Conservation (phyloP, 2,797 vertebrate genomes). For the Rhabdomys pumilio region DNA sequence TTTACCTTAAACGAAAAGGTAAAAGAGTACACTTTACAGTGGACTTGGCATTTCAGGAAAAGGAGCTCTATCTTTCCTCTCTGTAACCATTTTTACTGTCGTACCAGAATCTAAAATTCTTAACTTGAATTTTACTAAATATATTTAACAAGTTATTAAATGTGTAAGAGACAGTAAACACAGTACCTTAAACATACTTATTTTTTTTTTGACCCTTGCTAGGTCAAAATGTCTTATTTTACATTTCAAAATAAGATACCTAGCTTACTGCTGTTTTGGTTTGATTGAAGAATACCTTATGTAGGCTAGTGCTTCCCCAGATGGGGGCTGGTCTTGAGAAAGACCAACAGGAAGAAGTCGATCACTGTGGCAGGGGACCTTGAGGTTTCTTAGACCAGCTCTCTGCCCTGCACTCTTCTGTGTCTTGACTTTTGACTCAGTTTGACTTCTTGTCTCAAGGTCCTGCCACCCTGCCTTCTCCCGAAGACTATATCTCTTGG, state of each 20-base stretch:
- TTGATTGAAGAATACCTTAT: too few species aligned
- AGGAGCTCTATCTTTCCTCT: neutral
- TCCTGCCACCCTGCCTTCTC: neutral
- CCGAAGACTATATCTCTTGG: too few species aligned
- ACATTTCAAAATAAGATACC: neutral
- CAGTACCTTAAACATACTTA: neutral
- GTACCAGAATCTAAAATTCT: conserved; percentile 20
- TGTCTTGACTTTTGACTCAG: neutral
- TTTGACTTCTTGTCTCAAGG: neutral
- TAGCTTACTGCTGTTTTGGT: neutral
- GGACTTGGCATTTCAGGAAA: neutral
- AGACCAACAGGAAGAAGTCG: neutral
- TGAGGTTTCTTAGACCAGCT: neutral
- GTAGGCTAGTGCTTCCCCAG: neutral
- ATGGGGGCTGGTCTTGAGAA: neutral
- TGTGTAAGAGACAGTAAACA: neutral
- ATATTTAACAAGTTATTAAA: conserved; percentile 10
- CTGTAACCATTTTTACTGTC: neutral
- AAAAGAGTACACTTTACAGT: neutral
- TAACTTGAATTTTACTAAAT: conserved; percentile 41
- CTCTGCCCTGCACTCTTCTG: neutral
- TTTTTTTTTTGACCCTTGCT: neutral
- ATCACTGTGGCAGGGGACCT: neutral
- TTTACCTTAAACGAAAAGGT: conserved; percentile 44
- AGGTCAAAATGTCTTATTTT: neutral